Evolutionary conservation across 2,797 vertebrate species (phyloP), one percentile per base, ranked within the genome.

Genomic region (Chrysolophus pictus): DNA sequence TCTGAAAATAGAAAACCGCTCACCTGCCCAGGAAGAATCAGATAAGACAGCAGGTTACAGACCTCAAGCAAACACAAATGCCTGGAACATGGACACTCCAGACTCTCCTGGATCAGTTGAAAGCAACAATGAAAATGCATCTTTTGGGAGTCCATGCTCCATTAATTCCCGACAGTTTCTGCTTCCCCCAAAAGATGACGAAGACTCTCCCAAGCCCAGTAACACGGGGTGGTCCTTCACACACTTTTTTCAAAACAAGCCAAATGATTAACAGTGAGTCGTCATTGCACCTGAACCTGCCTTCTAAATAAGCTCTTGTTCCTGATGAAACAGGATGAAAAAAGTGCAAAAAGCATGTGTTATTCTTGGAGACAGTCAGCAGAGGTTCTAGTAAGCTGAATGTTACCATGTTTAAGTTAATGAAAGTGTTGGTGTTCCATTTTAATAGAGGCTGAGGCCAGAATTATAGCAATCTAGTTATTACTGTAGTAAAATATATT

Each of bases 141-240:
- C 98, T 7, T 98, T 99, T 80, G 99, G 99, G 76, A 99, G 99
- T 74, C 99, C 99, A 0, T 99, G 98, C 22, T 99, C 99, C 8
- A 95, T 99, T 87, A 98, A 98, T 84, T 99, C 99, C 69, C 98
- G 99, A 51, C 99, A 99, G 91, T 99, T 99, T 96, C 98, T 99
- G 90, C 98, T 99, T 89, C 98, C 98, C 8, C 94, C 98, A 17
- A 98, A 98, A 95, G 98, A 98, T 41, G 88, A 97, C 10, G 94
- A 97, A 68, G 98, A 98, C 71, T 96, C 98, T 37, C 96, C 97
- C 24, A 97, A 97, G 80, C 97, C 95, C 5, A 95, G 39, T 58
- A 98, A 97, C 70, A 91, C 86, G 53, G 98, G 97, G 14, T 98
- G 98, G 98, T 97, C 97, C 65, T 98, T 98, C 37, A 95, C 97